Percentiles rank a stretch among this genome's conserved stretches.
Evolutionary conservation across 2,113 vertebrate genomes (phyloP).

Genomic region (Pseudolaguvia tuberculata): DNA sequence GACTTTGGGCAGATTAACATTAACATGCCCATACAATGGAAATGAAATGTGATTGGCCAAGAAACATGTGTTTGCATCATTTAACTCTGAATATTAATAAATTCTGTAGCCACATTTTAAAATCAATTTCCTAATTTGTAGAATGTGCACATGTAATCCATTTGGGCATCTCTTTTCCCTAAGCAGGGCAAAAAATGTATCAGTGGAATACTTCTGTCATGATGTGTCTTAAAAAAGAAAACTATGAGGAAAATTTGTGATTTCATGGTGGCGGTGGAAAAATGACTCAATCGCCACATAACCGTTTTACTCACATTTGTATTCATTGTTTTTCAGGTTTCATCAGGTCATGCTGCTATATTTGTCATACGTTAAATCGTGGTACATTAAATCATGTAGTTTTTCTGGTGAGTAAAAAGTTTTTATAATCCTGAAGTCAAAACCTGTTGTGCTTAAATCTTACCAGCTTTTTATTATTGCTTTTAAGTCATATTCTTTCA

Average conservation of each 20-base stretch:
- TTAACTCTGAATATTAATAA: too few relatives aligned
- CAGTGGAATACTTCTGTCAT: slow-evolving; percentile 9
- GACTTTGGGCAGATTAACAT: too few relatives aligned
- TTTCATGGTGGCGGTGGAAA: slow-evolving; percentile 1
- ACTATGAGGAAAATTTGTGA: slow-evolving; percentile 9
- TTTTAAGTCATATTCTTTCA: too few relatives aligned
- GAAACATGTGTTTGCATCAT: too few relatives aligned
- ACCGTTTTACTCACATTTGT: background rate
- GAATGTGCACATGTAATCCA: background rate
- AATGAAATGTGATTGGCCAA: too few relatives aligned
- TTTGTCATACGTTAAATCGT: slow-evolving; percentile 11
- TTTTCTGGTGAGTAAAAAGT: slow-evolving; percentile 20
- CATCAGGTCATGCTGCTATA: background rate
- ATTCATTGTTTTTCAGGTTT: slow-evolving; percentile 10
- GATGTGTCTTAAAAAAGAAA: slow-evolving; percentile 1
- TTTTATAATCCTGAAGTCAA: slow-evolving; percentile 30
- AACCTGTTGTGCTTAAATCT: slow-evolving; percentile 11
- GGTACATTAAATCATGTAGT: background rate
- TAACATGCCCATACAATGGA: too few relatives aligned
- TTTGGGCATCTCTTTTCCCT: background rate
- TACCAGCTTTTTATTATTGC: too few relatives aligned
- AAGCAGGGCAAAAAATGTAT: background rate
- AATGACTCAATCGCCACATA: slow-evolving; percentile 5
- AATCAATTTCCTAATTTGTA: too few relatives aligned
- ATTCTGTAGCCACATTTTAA: too few relatives aligned